Base-by-base conservation (phyloP, 2,797 vertebrate genomes). In the Sparidentex hasta region DNA sequence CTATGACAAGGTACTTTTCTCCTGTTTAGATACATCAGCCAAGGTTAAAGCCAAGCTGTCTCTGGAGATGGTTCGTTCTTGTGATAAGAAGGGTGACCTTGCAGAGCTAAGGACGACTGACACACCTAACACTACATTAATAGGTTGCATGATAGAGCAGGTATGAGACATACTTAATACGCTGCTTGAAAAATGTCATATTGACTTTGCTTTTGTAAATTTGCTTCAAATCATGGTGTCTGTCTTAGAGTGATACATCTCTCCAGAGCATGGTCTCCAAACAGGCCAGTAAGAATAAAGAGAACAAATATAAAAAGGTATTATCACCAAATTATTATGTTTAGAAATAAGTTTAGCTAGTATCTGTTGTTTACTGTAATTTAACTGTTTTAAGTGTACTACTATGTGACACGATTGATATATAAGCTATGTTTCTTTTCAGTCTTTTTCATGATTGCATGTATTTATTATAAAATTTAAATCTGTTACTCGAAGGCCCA, bases 21-120 rank as follows among this genome's bases (percentile, higher is more conserved):
- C 7, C 14, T 6, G 51, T 81, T 82, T 86, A 95, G 95, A 90
- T 74, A 86, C 92, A 73, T 84, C 90, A 84, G 63, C 57, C 68
- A 95, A 90, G 83, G 61, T 58, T 50, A 96, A 92, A 88, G 69
- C 82, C 82, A 98, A 96, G 84, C 89, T 92, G 51, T 93, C 95
- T 67, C 88, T 97, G 86, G 88, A 96, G 88, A 95, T 96, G 92
- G 88, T 84, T 29, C 92, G 67, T 55, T 95, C 95, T 73, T 46
- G 85, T 73, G 93, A 93, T 82, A 94, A 38, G 64, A 85, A 84
- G 69, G 80, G 46, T 25, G 78, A 83, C 73, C 56, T 76, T 6
- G 87, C 63, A 83, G 83, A 89, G 17, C 68, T 68, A 46, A 88
- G 66, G 57, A 82, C 51, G 11, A 17, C 80, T 73, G 63, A 56